Conservation (phyloP, 2,888 invertebrate species). For the Microplitis manilae region DNA sequence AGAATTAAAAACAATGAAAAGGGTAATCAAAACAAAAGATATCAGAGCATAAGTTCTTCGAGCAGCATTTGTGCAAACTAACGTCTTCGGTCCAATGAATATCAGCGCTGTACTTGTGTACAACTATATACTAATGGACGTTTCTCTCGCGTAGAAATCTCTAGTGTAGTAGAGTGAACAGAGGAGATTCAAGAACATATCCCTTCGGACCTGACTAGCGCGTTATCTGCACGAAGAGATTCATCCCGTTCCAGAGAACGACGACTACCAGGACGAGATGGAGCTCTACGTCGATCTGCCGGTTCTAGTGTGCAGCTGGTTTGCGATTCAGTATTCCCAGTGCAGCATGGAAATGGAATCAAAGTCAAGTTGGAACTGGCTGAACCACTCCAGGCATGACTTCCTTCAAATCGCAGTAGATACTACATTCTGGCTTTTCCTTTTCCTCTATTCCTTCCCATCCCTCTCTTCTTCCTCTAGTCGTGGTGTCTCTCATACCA, state of each 20-base stretch:
- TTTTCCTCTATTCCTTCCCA: not conserved
- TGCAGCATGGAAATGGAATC: slow-evolving; percentile 31
- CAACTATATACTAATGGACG: not conserved
- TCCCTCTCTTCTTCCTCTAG: not conserved
- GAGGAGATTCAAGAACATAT: not conserved
- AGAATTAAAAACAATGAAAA: slow-evolving; percentile 13
- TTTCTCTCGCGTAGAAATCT: not conserved
- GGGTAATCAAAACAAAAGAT: not conserved
- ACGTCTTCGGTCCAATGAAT: slow-evolving; percentile 9
- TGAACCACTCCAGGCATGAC: slow-evolving; percentile 18
- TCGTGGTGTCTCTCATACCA: not conserved
- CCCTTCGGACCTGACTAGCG: slow-evolving; percentile 22
- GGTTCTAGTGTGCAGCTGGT: not conserved
- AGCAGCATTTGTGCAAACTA: not conserved
- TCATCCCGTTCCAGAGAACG: not conserved
- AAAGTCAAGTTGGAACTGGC: slow-evolving; percentile 23
- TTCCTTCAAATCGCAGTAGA: slow-evolving; percentile 19
- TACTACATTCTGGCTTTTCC: not conserved
- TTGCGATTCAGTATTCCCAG: slow-evolving; percentile 19
- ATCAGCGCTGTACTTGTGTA: slow-evolving; percentile 1
- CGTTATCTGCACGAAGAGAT: slow-evolving; percentile 29
- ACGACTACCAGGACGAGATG: not conserved
- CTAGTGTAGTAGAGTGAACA: slow-evolving; percentile 9
- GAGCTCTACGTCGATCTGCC: not conserved
- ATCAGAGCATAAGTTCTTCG: not conserved